Base-by-base conservation (phyloP, 53 echinoderm and acorn worm genomes). In the Astropecten irregularis region DNA sequence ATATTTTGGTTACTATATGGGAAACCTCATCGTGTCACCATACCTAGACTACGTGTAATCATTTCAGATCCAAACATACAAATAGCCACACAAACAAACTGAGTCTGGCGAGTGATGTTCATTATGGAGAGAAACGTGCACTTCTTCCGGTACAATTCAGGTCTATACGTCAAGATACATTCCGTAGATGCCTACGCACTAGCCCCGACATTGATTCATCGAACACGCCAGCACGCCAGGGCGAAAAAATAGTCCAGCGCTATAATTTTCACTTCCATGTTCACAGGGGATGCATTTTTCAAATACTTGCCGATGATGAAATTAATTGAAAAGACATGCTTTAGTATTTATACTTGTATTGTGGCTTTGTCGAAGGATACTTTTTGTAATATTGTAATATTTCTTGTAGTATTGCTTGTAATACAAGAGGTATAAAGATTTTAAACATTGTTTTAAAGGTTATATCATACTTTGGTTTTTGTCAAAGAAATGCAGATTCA, bases 121-220 rank as follows among this genome's bases (percentile, higher is more conserved):
- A n/a, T 30, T 36, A 4, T 32, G 35, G 40, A 22, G 67, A 67
- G 35, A 36, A 18, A 36, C 38, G 31, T 40, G 21, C 67, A 10
- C 2, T 8, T 32, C 37, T 67, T 20, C 47, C 47, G 14, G 22
- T 21, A 67, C 35, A 22, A 39, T 67, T 39, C 21, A 9, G 31
- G 16, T 26, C 29, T 44, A 29, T 8, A 30, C 79, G 62, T 44
- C 16, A 9, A 4, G 6, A 46, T 13, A 60, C 11, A 79, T 79
- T 79, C 79, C 61, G 8, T 5, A 25, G 29, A 79, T 79, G 18
- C 79, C 79, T 9, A 19, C n/a, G n/a, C 61, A 32, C 30, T 29
- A 44, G n/a, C 44, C 47, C 9, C 30, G 79, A 79, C 58, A 40
- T 56, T 42, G 76, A 62, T 62, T 60, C 79, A 48, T 46, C 19